Evolutionary conservation across 2,888 invertebrate species (phyloP), one percentile per base, ranked within the genome.

Genomic region (Drosophila basisetae): DNA sequence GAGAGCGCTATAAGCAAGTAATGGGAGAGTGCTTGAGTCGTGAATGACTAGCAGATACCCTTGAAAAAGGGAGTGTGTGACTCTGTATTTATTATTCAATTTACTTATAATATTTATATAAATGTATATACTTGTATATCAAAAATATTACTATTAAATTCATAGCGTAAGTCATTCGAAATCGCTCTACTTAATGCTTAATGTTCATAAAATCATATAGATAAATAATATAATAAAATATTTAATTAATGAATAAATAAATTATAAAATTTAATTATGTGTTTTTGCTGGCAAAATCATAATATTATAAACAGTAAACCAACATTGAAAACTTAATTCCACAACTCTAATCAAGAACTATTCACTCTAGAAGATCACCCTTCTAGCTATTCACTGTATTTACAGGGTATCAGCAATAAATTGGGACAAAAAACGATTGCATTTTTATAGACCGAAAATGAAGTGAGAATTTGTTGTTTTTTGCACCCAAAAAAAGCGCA

Each of bases 371-470:
- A 16, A 16, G 0, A 50, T 52, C 52, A 43, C 37, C 52, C 39
- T 3, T 22, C 2, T 11, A 18, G 11, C 0, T 1, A 16, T 31
- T 16, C 1, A 1, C 0, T 4, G 1, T 16, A 47, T 47, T 47
- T 30, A 13, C 6, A 49, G 64, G 11, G 22, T 22, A 41, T 30
- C 13, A 4, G 22, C 18, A 35, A 28, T 39, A 61, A 60, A 73
- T 73, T 41, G 65, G 72, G 68, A 47, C 60, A 61, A 68, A 59
- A 65, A 69, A 67, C 54, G 55, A 90, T 90, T 85, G 80, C 82
- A 83, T 73, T 90, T 87, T 90, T 88, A 87, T 90, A 73, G 82
- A 85, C 90, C 55, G 63, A 80, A 81, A 86, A 82, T 83, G 28
- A 80, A 88, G 82, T 82, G 89, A 50, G 73, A 90, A 89, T 79